These are phyloP conservation scores for Australoheros scitulus DNA, from an alignment of 2,113 vertebrate genomes.

Conservation along the genomic window DNA sequence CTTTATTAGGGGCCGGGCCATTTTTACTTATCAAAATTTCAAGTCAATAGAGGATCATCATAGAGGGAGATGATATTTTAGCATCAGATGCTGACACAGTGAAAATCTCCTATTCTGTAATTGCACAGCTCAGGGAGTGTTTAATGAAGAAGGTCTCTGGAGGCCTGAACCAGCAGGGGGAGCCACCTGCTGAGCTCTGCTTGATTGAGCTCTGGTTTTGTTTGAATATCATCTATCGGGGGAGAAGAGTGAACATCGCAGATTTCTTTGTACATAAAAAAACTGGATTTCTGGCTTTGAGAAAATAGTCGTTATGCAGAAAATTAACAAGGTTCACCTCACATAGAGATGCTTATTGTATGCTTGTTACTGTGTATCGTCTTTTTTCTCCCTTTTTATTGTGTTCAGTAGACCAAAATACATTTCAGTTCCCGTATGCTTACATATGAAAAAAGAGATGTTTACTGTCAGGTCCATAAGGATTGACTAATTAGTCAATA, in stretches of 20 bases:
- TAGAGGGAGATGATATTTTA: background rate
- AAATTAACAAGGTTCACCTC: background rate
- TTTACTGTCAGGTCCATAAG: background rate
- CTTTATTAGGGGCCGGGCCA: background rate
- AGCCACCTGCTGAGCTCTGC: conserved; percentile 47
- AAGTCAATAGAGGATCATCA: background rate
- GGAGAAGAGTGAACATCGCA: background rate
- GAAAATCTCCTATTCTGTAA: background rate
- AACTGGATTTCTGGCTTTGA: background rate
- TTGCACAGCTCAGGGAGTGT: background rate
- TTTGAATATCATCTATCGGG: background rate
- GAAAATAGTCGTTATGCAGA: background rate
- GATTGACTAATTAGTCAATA: fast-evolving
- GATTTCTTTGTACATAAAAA: background rate
- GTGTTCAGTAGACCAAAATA: background rate
- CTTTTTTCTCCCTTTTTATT: background rate
- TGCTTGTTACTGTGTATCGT: no score
- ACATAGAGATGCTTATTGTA: no score
- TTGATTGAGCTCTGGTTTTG: conserved; percentile 21
- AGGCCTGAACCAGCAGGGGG: conserved; percentile 48
- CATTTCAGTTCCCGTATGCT: fast-evolving
- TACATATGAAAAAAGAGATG: background rate
- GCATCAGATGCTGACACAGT: conserved; percentile 4
- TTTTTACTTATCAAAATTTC: background rate
- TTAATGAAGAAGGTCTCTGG: conserved; percentile 45